A percentile compares a stretch with the other conserved stretches of the same genome.
Conservation (phyloP, 1,140 invertebrate genomes). For the Cotesia typhae region DNA sequence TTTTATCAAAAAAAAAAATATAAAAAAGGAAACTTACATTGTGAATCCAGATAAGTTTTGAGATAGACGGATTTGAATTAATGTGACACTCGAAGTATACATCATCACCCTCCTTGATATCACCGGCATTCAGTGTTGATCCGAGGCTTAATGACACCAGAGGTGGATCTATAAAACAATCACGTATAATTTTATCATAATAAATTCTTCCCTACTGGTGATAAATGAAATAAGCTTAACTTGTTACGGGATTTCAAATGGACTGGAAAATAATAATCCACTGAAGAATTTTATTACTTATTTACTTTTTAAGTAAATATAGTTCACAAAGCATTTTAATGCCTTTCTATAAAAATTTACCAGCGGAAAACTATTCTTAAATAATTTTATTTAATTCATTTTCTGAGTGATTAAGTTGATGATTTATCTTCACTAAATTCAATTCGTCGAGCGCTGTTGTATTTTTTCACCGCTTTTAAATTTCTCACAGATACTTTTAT, state of each 20-base stretch:
- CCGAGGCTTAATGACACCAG: conserved; percentile 84
- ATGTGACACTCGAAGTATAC: conserved; percentile 94
- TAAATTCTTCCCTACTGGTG: not conserved
- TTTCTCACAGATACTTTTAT: too few species aligned
- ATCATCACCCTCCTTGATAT: conserved; percentile 91
- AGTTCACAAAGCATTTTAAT: too few species aligned
- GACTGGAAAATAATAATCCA: too few species aligned
- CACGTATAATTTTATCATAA: conserved; percentile 21
- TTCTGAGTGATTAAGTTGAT: too few species aligned
- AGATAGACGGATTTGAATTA: conserved; percentile 82
- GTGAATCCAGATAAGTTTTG: conserved; percentile 86
- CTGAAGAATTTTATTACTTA: too few species aligned
- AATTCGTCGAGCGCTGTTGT: too few species aligned
- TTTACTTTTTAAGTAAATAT: conserved; percentile 6
- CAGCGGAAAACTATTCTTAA: too few species aligned
- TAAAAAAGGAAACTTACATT: conserved; percentile 73
- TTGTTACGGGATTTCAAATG: too few species aligned
- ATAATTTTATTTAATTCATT: too few species aligned
- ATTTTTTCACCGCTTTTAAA: too few species aligned
- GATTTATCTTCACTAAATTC: too few species aligned
- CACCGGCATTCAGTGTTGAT: conserved; percentile 83
- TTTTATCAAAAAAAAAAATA: not conserved
- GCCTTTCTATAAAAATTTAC: too few species aligned
- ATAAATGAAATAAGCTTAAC: not conserved
- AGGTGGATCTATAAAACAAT: conserved; percentile 78